These are phyloP conservation scores for Leptinotarsa peninsularis DNA, from an alignment of 2,888 invertebrate species.

Conservation along the genomic window DNA sequence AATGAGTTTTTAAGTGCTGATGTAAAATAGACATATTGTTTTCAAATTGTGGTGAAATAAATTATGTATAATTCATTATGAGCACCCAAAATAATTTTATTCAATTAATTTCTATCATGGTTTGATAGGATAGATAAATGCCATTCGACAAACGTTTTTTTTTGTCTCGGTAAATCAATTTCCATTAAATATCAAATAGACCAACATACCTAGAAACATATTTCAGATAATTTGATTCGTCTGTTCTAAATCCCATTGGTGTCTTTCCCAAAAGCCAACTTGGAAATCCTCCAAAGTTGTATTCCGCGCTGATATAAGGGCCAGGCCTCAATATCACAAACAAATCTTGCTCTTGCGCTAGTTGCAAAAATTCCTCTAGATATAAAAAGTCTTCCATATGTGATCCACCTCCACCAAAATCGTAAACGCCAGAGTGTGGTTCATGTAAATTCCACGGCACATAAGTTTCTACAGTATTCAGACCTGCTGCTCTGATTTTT, in stretches of 20 bases:
- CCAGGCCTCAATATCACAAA: constrained; percentile 86
- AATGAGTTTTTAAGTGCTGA: too few species aligned
- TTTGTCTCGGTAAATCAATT: too few species aligned
- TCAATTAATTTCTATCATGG: too few species aligned
- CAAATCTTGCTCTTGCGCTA: constrained; percentile 82
- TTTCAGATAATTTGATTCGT: constrained; percentile 27
- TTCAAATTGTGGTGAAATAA: too few species aligned
- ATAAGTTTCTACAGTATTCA: constrained; percentile 61
- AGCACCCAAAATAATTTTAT: too few species aligned
- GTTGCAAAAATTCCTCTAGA: constrained; percentile 74
- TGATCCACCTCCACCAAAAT: constrained; percentile 70
- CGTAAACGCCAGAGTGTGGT: constrained; percentile 46
- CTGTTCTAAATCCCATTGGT: constrained; percentile 53
- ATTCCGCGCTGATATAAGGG: constrained; percentile 92
- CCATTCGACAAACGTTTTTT: too few species aligned
- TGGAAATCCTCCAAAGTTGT: constrained; percentile 72
- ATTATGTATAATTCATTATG: too few species aligned
- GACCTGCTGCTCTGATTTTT: constrained; percentile 82
- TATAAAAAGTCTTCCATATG: constrained; percentile 70
- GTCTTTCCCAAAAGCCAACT: constrained; percentile 63
- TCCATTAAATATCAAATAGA: too few species aligned
- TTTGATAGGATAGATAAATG: too few species aligned
- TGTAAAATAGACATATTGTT: too few species aligned
- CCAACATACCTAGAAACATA: constrained; percentile 62
- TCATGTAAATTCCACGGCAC: constrained; percentile 59